phyloP scores from a whole-genome alignment of 53 echinoderm and acorn worm genomes.

The Luidia sarsii region DNA sequence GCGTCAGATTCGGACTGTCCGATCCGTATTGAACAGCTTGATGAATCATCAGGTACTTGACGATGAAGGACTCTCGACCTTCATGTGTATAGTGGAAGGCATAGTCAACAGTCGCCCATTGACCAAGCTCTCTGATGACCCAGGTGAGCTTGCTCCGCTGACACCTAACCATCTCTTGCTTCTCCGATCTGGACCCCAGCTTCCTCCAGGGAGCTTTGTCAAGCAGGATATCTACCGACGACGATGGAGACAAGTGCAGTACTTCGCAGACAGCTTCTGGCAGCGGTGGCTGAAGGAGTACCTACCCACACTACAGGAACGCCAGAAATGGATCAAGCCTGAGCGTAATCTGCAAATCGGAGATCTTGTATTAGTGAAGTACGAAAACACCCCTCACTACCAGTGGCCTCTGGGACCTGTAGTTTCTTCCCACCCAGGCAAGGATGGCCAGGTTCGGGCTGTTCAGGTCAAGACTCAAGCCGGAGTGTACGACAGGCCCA shows the following conservation, averaged over 20 bases:
- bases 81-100: conserved; percentile 7
- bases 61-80: conserved; percentile 16
- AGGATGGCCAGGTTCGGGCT: conserved; percentile 1
- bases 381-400: background rate
- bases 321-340: conserved; percentile 47
- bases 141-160: too few species aligned
- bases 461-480: conserved; percentile 12
- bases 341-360: conserved; percentile 18
- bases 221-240: conserved; percentile 32
- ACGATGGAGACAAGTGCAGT: too few species aligned
- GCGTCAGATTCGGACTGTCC: background rate
- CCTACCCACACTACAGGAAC: conserved; percentile 41
- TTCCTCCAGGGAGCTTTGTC: too few species aligned
- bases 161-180: too few species aligned
- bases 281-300: conserved; percentile 50
- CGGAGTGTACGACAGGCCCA: conserved; percentile 13
- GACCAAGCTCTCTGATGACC: too few species aligned
- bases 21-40: background rate
- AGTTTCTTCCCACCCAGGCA: conserved; percentile 2
- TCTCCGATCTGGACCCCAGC: too few species aligned
- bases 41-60: conserved; percentile 1
- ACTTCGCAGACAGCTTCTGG: conserved; percentile 58
- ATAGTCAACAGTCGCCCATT: conserved; percentile 28
- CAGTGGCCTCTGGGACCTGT: conserved; percentile 7
- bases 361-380: conserved; percentile 30